Conservation (phyloP, 2,888 invertebrate genomes). For the Pterostichus niger region DNA sequence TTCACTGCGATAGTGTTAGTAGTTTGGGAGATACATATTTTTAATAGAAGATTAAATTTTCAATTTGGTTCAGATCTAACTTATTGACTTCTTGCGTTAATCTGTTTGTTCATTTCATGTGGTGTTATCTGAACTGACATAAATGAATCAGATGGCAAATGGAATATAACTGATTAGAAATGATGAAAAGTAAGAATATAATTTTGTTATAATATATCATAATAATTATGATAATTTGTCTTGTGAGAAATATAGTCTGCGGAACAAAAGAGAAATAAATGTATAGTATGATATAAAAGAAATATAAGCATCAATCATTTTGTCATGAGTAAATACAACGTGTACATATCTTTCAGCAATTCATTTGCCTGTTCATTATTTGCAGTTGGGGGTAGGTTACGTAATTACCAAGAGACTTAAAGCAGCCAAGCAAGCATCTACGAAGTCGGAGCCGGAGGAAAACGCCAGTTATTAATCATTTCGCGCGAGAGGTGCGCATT, state of each 20-base stretch:
- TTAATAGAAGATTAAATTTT: no score
- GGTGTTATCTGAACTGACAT: no score
- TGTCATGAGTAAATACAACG: conserved; percentile 60
- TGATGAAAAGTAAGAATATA: no score
- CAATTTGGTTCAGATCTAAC: no score
- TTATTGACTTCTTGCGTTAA: no score
- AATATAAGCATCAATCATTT: conserved; percentile 58
- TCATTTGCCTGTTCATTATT: conserved; percentile 61
- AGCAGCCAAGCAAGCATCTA: conserved; percentile 9
- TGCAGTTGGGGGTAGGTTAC: conserved; percentile 26
- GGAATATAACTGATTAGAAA: no score
- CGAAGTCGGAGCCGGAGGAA: neutral
- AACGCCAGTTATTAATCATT: conserved; percentile 61
- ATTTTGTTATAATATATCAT: conserved; percentile 11
- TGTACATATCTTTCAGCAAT: conserved; percentile 63
- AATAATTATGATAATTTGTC: conserved; percentile 38
- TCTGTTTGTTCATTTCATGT: no score
- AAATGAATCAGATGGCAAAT: no score
- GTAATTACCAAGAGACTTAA: conserved; percentile 61
- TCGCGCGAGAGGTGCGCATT: conserved; percentile 41
- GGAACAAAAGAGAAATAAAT: conserved; percentile 31
- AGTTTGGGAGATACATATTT: no score
- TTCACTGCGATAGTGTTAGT: no score
- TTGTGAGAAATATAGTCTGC: neutral
- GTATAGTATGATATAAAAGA: conserved; percentile 39